These are phyloP conservation scores for Dasysyrphus albostriatus DNA, from an alignment of 2,888 invertebrate species.

Conservation along the genomic window DNA sequence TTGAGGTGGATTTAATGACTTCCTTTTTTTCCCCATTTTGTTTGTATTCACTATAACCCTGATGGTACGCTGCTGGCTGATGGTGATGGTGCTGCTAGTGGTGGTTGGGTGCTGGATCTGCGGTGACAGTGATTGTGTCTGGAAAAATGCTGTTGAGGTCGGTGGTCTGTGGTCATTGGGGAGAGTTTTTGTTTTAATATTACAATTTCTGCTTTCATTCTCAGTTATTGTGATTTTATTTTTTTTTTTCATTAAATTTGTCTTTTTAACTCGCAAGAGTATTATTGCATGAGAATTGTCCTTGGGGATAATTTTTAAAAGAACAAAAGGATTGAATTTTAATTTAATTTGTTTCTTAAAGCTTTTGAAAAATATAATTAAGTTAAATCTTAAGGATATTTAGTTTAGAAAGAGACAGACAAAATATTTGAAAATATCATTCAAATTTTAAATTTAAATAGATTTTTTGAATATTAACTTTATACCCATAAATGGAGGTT, in stretches of 20 bases:
- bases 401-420: background rate
- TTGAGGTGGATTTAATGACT: constrained; percentile 75
- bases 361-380: constrained; percentile 4
- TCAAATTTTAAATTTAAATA: too few relatives aligned
- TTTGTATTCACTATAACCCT: constrained; percentile 46
- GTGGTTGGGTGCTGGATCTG: constrained; percentile 40
- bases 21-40: constrained; percentile 63
- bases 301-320: constrained; percentile 51
- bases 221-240: constrained; percentile 50
- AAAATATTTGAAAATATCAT: too few relatives aligned
- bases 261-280: constrained; percentile 8
- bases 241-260: constrained; percentile 2
- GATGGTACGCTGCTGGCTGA: background rate
- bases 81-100: constrained; percentile 24
- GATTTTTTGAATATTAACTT: too few relatives aligned
- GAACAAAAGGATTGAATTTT: constrained; percentile 62
- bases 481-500: too few relatives aligned
- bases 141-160: constrained; percentile 72
- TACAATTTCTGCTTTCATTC: constrained; percentile 21
- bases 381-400: background rate
- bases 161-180: constrained; percentile 66
- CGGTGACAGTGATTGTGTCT: constrained; percentile 75
- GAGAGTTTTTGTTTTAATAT: constrained; percentile 22
- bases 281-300: constrained; percentile 58
- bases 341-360: constrained; percentile 69